Evolutionary conservation across 2,888 invertebrate genomes (phyloP).

Genomic region (Lasioglossum morio): DNA sequence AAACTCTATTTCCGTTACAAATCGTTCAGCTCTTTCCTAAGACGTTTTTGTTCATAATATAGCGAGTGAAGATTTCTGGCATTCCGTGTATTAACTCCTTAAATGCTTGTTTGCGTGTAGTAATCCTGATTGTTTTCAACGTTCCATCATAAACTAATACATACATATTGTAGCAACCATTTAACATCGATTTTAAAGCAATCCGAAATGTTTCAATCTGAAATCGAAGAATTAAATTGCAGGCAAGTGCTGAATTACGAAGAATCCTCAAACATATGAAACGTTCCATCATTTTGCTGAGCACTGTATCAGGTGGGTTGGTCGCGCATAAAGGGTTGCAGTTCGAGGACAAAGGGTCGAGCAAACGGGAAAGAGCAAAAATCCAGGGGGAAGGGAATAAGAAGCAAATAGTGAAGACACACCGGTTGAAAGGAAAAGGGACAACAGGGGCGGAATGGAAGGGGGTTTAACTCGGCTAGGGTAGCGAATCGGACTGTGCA

Average conservation of each 20-base stretch:
- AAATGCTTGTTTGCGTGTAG: too few species aligned
- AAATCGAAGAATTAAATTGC: background rate
- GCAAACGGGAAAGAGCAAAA: conserved; percentile 11
- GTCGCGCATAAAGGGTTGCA: background rate
- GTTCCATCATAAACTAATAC: too few species aligned
- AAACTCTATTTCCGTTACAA: too few species aligned
- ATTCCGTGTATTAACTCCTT: too few species aligned
- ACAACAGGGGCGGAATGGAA: background rate
- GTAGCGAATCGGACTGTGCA: conserved; percentile 25
- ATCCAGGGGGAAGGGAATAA: background rate
- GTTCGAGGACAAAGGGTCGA: background rate
- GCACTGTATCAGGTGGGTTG: background rate
- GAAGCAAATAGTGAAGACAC: conserved; percentile 6
- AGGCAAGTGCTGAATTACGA: background rate
- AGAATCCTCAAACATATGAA: background rate
- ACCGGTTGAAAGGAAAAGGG: background rate
- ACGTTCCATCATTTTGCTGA: background rate
- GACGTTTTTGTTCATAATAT: too few species aligned
- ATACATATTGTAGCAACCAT: too few species aligned
- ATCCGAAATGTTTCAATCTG: too few species aligned
- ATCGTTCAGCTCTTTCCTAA: background rate
- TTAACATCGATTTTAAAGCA: background rate
- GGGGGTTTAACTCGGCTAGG: background rate
- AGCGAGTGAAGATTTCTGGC: too few species aligned
- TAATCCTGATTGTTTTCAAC: too few species aligned